Evolutionary conservation across 1,140 invertebrate species (phyloP).

Genomic region (Cyclina sinensis): DNA sequence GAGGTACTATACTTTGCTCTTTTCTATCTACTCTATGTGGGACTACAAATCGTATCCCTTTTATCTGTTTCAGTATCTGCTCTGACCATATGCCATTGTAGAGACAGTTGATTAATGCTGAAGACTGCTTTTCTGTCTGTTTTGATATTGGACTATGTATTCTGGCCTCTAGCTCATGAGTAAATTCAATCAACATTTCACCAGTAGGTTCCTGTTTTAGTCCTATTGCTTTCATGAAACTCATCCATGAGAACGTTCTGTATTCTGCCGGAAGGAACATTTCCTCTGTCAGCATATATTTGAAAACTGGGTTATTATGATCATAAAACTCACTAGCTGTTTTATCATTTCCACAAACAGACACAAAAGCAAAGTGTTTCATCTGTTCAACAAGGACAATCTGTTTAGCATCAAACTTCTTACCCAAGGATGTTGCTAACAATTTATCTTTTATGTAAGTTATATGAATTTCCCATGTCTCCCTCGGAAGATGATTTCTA

Average conservation of each 20-base stretch:
- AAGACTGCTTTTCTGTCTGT: background rate
- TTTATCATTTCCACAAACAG: background rate
- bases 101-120: background rate
- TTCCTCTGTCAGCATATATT: background rate
- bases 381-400: background rate
- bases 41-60: constrained; percentile 25
- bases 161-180: background rate
- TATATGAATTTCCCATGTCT: background rate
- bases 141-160: background rate
- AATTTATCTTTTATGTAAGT: too few relatives aligned
- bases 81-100: background rate
- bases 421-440: background rate
- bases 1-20: background rate
- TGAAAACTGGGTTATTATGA: constrained; percentile 1
- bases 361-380: background rate
- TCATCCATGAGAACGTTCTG: background rate
- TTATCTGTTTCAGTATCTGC: background rate
- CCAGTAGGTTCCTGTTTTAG: background rate
- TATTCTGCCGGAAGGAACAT: background rate
- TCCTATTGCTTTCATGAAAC: background rate
- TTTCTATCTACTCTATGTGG: background rate
- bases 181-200: background rate
- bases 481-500: background rate
- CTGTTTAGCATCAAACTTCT: too few relatives aligned
- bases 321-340: background rate